Base-by-base conservation (phyloP, 2,113 vertebrate genomes). In the Canis aureus region DNA sequence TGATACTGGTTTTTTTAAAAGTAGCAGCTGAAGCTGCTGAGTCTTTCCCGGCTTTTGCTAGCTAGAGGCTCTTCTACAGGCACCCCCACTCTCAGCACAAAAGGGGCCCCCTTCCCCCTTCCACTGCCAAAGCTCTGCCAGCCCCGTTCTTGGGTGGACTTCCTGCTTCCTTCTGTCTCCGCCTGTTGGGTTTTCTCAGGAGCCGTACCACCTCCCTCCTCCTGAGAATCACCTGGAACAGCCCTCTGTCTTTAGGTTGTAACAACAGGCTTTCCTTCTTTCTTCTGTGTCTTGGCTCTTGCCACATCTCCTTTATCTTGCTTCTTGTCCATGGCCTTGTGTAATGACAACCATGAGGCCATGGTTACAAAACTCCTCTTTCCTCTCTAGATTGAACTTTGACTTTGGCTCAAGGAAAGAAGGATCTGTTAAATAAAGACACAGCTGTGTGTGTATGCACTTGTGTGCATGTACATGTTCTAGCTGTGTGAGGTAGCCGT, bases 361-460 rank as follows among this genome's bases (percentile, higher is more conserved):
- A 0, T 15, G 19, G 55, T 29, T 91, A 13, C 49, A 15, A 27
- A 51, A 51, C 32, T 71, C 81, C 27, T 67, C 49, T 53, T 73
- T 80, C n/a, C 35, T 67, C n/a, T 73, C 64, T 67, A 49, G n/a
- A 95, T 62, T 80, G 59, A 71, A 91, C 38, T n/a, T 64, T 67
- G 62, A 12, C 76, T 93, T 35, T 53, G 32, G 11, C 19, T 78
- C 53, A 62, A 38, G 53, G 27, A 49, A 67, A 25, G 64, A 62
- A 29, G 9, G 13, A 1, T 66, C 11, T 79, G 0, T 53, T 53
- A 55, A 79, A 27, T 35, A 4, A 19, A 2, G 73, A 76, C 16
- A 27, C 71, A 12, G 35, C 29, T 2, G 0, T 10, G 4, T 2
- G 3, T 57, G 4, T 1, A 1, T 10, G 29, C 15, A n/a, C 22